Evolutionary conservation across 2,888 invertebrate species (phyloP), one percentile per base, ranked within the genome.

Genomic region (Xestia sexstrigata): DNA sequence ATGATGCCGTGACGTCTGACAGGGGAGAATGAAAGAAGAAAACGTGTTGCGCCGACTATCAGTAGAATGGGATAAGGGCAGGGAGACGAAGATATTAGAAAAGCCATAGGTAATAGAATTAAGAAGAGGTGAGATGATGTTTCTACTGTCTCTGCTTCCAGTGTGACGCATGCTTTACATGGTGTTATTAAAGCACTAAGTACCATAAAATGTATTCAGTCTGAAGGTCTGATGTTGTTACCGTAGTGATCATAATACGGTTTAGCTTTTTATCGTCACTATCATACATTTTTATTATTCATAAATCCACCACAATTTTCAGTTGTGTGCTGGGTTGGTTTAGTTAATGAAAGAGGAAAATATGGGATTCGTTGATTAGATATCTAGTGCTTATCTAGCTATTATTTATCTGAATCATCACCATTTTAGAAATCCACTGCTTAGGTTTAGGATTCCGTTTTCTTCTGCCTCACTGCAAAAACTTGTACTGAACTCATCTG

Each of bases 191-290:
- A 58, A 72, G 71, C 60, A 71, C 39, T 71, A 69, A 65, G 81
- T 84, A 82, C 81, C 75, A 75, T 70, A 49, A 71, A 82, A 49
- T 82, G 0, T 84, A 69, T 71, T 84, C 47, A 84, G 35, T 42
- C 39, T 49, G 85, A 82, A 80, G 84, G 76, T 80, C 68, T 66
- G 66, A 23, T 76, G 60, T n/a, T 60, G 72, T 65, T 73, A 60
- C 68, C 35, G 49, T n/a, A 20, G 49, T 83, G 55, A 71, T 78
- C 70, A 79, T 75, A 65, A 78, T 62, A 70, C 42, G 55, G 35
- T 70, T 83, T 58, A 60, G 26, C 17, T 63, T 70, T 72, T 67
- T 78, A 82, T 58, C 55, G 23, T 67, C 17, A 70, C 23, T 47
- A 47, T 55, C 13, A 63, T 15, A 74, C 39, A 30, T 58, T 69